Evolutionary conservation across 2,797 vertebrate genomes (phyloP).

Genomic region (Siniperca scherzeri): DNA sequence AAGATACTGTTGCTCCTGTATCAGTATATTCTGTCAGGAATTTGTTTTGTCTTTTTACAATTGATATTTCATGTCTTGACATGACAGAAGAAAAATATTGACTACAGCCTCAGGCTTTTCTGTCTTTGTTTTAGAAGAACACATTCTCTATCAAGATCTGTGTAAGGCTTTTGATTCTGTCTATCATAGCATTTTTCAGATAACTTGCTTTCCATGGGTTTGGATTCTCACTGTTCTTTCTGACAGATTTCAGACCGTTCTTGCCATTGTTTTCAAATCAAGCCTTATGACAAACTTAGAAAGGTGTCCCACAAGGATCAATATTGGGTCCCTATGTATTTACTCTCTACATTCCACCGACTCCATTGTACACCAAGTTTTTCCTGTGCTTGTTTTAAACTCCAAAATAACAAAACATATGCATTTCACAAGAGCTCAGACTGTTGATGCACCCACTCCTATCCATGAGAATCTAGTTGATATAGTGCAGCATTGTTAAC

Average conservation of each 20-base stretch:
- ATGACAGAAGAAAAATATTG: conserved; percentile 39
- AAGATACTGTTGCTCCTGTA: conserved; percentile 10
- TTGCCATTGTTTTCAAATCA: conserved; percentile 7
- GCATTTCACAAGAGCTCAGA: not conserved
- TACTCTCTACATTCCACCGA: not conserved
- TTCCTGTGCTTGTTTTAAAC: not conserved
- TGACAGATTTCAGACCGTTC: not conserved
- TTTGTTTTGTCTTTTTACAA: conserved; percentile 21
- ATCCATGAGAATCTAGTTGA: not conserved
- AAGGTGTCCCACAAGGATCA: conserved; percentile 10
- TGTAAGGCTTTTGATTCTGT: conserved; percentile 21
- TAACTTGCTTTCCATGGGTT: not conserved
- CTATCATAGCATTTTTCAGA: conserved; percentile 8
- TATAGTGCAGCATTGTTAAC: not conserved
- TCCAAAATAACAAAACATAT: not conserved
- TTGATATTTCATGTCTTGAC: conserved; percentile 44
- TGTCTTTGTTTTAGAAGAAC: conserved; percentile 26
- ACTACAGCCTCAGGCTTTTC: conserved; percentile 26
- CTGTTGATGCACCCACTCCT: not conserved
- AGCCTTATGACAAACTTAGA: not conserved
- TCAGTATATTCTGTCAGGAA: not conserved
- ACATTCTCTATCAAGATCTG: conserved; percentile 12
- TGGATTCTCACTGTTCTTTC: conserved; percentile 1
- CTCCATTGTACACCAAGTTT: not conserved
- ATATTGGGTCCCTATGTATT: not conserved